Evolutionary conservation across 2,113 vertebrate species (phyloP).

Genomic region (Antigone vipio): DNA sequence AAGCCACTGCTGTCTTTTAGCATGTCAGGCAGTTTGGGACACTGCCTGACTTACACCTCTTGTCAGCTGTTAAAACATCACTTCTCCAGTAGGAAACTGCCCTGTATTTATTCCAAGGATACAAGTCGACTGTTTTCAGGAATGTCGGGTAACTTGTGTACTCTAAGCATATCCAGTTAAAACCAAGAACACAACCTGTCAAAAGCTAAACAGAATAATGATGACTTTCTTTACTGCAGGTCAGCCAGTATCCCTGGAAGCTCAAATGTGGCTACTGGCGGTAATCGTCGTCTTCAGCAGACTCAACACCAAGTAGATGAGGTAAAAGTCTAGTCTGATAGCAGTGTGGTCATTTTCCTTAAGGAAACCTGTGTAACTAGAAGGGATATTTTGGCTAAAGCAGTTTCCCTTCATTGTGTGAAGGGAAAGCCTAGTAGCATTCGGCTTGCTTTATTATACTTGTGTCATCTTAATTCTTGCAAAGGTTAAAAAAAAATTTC

Average conservation of each 20-base stretch:
- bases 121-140: neutral
- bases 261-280: conserved; percentile 52
- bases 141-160: neutral
- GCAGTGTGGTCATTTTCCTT: neutral
- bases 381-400: neutral
- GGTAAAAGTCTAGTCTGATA: conserved; percentile 47
- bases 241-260: conserved; percentile 45
- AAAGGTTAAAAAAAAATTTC: neutral
- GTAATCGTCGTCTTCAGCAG: conserved; percentile 77
- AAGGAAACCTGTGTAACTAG: neutral
- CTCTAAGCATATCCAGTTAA: neutral
- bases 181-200: neutral
- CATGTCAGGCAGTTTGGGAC: neutral
- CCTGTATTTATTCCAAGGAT: neutral
- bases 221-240: conserved; percentile 57
- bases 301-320: conserved; percentile 82
- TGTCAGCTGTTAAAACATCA: neutral
- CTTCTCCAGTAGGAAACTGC: neutral
- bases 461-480: neutral
- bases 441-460: neutral
- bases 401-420: neutral
- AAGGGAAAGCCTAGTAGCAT: neutral
- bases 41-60: accelerated
- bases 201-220: neutral
- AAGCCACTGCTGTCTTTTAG: neutral